Conservation (phyloP, 2,888 invertebrate species). For the Sceliomorpha sp. region DNA sequence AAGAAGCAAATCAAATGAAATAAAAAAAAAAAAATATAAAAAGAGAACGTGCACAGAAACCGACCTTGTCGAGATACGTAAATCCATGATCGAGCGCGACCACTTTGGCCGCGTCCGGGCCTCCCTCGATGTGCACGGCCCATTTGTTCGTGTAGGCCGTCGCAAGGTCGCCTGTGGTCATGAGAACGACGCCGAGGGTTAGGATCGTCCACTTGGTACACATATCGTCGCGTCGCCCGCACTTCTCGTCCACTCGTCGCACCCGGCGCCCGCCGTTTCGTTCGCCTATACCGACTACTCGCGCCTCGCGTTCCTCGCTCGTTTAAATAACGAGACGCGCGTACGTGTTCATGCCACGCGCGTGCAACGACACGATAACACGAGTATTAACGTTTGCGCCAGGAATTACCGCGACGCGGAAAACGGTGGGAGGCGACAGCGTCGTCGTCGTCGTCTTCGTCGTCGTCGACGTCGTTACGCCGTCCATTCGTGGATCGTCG, state of each 20-base stretch:
- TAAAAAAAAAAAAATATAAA: too few relatives aligned
- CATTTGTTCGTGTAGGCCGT: constrained; percentile 83
- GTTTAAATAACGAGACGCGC: too few relatives aligned
- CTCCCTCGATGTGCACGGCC: constrained; percentile 83
- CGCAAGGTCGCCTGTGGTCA: constrained; percentile 61
- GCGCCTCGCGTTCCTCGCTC: constrained; percentile 40
- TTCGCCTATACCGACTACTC: neutral
- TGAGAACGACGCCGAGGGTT: constrained; percentile 64
- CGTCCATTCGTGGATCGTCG: constrained; percentile 43
- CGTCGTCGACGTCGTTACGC: too few relatives aligned
- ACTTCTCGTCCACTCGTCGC: constrained; percentile 33
- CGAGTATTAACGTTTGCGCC: too few relatives aligned
- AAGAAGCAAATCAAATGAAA: too few relatives aligned
- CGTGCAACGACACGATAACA: constrained; percentile 41
- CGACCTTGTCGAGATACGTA: constrained; percentile 82
- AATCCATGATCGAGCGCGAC: constrained; percentile 84
- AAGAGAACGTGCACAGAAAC: too few relatives aligned
- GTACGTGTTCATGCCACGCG: too few relatives aligned
- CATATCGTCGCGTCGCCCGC: constrained; percentile 60
- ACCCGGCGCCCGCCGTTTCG: constrained; percentile 10
- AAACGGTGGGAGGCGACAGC: constrained; percentile 51
- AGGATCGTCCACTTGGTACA: constrained; percentile 71
- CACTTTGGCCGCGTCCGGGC: constrained; percentile 80
- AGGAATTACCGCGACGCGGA: constrained; percentile 50
- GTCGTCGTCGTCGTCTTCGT: too few relatives aligned